Conservation (phyloP, 2,888 invertebrate genomes). For the Druceiella hillmani region DNA sequence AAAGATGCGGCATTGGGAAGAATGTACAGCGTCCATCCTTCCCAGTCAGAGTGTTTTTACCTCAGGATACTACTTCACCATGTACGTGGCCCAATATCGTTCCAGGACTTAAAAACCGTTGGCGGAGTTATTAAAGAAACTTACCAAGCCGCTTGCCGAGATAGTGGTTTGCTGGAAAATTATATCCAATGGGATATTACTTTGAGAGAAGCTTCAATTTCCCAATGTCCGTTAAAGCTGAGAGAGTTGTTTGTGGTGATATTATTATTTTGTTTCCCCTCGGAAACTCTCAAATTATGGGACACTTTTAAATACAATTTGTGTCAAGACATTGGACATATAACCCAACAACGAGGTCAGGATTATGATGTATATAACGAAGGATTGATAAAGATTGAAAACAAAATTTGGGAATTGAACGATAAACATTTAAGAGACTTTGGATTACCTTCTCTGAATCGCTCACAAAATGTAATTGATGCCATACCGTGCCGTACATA, state of each 20-base stretch:
- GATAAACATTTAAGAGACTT: too few relatives aligned
- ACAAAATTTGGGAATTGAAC: too few relatives aligned
- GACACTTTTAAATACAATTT: conserved; percentile 15
- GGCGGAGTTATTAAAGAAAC: conserved; percentile 22
- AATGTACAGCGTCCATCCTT: conserved; percentile 26
- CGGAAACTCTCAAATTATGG: conserved; percentile 17
- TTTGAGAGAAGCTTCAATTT: conserved; percentile 17
- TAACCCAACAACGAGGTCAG: conserved; percentile 9
- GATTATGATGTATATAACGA: conserved; percentile 8
- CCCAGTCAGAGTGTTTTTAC: conserved; percentile 22
- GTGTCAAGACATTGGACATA: conserved; percentile 16
- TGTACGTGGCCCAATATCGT: conserved; percentile 25
- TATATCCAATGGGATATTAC: conserved; percentile 23
- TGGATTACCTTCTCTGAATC: too few relatives aligned
- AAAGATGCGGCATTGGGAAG: conserved; percentile 23
- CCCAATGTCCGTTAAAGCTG: not conserved
- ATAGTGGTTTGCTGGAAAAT: conserved; percentile 22
- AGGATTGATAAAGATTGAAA: too few relatives aligned
- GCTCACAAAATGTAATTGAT: too few relatives aligned
- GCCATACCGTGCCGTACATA: too few relatives aligned
- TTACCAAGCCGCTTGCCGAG: conserved; percentile 20
- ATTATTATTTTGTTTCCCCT: conserved; percentile 19
- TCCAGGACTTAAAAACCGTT: conserved; percentile 22
- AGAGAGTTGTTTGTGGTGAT: conserved; percentile 12
- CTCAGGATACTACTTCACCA: conserved; percentile 22